These are phyloP conservation scores for Meiosimyza platycephala DNA, from an alignment of 2,888 invertebrate species.

Conservation along the genomic window DNA sequence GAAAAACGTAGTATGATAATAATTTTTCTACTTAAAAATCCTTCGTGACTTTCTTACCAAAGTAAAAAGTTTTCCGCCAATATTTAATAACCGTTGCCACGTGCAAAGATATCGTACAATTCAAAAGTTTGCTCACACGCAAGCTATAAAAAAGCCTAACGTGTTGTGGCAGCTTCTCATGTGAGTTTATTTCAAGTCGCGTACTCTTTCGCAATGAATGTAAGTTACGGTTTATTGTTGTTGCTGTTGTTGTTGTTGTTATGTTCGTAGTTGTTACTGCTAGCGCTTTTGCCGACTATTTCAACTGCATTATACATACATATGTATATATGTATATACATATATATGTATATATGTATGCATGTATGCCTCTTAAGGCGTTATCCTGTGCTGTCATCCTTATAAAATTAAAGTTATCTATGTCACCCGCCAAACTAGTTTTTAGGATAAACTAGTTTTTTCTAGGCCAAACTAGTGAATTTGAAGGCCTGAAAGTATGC, in stretches of 20 bases:
- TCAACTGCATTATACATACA: neutral
- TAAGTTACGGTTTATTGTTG: constrained; percentile 17
- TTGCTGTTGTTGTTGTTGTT: constrained; percentile 17
- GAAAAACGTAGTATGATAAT: no score
- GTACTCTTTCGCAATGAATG: constrained; percentile 23
- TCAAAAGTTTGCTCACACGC: neutral
- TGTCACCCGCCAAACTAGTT: no score
- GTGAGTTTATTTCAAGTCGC: constrained; percentile 23
- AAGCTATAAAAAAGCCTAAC: neutral
- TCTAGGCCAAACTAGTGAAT: no score
- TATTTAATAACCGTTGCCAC: constrained; percentile 4
- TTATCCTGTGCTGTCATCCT: no score
- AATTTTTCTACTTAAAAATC: no score
- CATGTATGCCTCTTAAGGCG: no score
- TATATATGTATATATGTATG: no score
- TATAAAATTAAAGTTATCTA: no score
- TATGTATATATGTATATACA: no score
- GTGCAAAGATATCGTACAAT: neutral
- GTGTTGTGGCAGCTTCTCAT: neutral
- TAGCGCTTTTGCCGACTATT: neutral
- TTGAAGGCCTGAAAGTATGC: no score
- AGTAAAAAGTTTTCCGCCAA: neutral
- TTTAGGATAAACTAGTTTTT: no score
- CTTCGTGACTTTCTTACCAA: no score
- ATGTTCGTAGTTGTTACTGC: constrained; percentile 11